Percentiles rank a stretch among this genome's conserved stretches.
phyloP scores from a whole-genome alignment of 2,797 vertebrate species.

The Fratercula arctica region DNA sequence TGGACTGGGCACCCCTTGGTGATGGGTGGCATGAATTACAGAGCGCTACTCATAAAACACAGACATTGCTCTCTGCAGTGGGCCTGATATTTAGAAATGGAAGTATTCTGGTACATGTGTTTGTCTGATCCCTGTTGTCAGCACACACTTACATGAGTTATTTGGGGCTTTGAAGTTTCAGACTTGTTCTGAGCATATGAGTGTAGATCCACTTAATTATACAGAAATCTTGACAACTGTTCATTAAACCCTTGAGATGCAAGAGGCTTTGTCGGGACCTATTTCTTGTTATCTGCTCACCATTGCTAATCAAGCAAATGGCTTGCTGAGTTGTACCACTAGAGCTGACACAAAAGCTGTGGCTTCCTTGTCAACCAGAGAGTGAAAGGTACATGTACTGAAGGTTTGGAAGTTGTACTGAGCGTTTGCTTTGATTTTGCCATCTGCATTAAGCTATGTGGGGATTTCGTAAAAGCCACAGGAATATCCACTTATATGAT shows the following conservation, averaged over 20 bases:
- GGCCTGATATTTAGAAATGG: not conserved
- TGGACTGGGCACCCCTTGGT: not conserved
- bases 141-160: not conserved
- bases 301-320: not conserved
- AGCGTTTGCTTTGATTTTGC: not conserved
- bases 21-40: not conserved
- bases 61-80: not conserved
- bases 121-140: not conserved
- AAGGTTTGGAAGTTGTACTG: not conserved
- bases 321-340: not conserved
- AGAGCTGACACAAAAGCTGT: not conserved
- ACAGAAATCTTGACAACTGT: not conserved
- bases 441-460: not conserved
- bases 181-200: not conserved
- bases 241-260: not conserved
- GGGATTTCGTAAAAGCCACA: not conserved
- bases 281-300: not conserved
- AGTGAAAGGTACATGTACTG: not conserved
- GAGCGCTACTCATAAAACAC: not conserved
- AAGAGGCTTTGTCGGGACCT: not conserved
- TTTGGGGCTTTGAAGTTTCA: not conserved
- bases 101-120: not conserved
- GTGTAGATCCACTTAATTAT: not conserved
- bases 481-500: not conserved
- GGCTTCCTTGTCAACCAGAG: not conserved